Conservation (phyloP, 2,797 vertebrate genomes). For the Anisognathus igniventris region DNA sequence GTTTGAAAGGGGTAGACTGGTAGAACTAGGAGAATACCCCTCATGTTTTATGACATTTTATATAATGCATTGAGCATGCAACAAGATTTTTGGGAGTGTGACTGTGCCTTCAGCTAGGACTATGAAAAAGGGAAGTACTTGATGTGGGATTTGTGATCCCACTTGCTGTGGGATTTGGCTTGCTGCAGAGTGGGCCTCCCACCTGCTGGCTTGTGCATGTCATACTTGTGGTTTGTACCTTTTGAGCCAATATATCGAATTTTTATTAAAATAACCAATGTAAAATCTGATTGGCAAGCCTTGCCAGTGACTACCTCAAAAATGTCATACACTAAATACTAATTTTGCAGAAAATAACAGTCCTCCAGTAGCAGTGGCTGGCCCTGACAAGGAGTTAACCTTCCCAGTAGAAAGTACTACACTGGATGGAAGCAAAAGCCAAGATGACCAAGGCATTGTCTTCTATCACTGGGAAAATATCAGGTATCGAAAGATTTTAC, state of each 20-base stretch:
- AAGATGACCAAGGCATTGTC: slow-evolving; percentile 78
- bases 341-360: slow-evolving; percentile 72
- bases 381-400: slow-evolving; percentile 80
- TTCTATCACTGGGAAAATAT: slow-evolving; percentile 85
- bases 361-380: slow-evolving; percentile 80
- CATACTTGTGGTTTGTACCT: not conserved
- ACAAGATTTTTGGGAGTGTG: not conserved
- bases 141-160: not conserved
- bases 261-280: not conserved
- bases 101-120: not conserved
- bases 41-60: not conserved
- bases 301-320: not conserved
- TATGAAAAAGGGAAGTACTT: not conserved
- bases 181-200: not conserved
- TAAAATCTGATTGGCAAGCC: not conserved
- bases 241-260: not conserved
- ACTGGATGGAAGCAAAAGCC: slow-evolving; percentile 83
- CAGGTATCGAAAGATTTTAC: slow-evolving; percentile 75
- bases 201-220: not conserved
- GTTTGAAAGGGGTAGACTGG: not conserved
- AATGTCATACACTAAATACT: not conserved
- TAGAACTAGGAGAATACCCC: not conserved
- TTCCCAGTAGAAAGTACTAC: slow-evolving; percentile 76
- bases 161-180: not conserved
- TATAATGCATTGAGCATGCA: not conserved